These are phyloP conservation scores for Petrosia ficiformis DNA, from an alignment of 37 sponge, comb jelly and placozoan genomes.

Conservation along the genomic window DNA sequence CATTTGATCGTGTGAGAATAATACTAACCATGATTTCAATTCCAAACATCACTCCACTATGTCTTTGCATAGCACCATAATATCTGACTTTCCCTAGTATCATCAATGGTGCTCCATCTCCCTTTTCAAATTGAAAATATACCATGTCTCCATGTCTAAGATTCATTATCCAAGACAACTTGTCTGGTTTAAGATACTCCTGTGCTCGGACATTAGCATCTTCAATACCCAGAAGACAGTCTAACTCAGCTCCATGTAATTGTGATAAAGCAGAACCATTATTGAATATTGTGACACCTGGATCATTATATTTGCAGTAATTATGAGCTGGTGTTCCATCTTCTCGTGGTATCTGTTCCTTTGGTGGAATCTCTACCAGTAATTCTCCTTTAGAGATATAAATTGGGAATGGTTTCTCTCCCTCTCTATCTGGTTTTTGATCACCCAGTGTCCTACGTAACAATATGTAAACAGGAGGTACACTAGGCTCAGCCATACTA, in stretches of 20 bases:
- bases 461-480: too few relatives aligned
- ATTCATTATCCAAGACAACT: conserved; percentile 5
- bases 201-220: neutral
- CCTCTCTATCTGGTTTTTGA: too few relatives aligned
- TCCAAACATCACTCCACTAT: conserved; percentile 59
- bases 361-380: neutral
- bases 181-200: conserved; percentile 2
- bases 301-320: neutral
- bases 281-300: conserved; percentile 1
- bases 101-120: conserved; percentile 1
- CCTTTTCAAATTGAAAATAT: neutral
- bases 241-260: neutral
- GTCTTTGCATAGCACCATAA: conserved; percentile 21
- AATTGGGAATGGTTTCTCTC: too few relatives aligned
- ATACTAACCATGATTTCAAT: conserved; percentile 56
- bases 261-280: conserved; percentile 26
- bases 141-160: conserved; percentile 31
- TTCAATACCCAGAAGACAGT: conserved; percentile 13
- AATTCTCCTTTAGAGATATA: conserved; percentile 1
- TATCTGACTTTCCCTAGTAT: conserved; percentile 26
- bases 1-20: too few relatives aligned
- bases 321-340: neutral
- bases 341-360: neutral
- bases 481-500: too few relatives aligned
- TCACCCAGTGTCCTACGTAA: too few relatives aligned